These are phyloP conservation scores for Hylaeus anthracinus DNA, from an alignment of 1,140 invertebrate species.

Conservation along the genomic window DNA sequence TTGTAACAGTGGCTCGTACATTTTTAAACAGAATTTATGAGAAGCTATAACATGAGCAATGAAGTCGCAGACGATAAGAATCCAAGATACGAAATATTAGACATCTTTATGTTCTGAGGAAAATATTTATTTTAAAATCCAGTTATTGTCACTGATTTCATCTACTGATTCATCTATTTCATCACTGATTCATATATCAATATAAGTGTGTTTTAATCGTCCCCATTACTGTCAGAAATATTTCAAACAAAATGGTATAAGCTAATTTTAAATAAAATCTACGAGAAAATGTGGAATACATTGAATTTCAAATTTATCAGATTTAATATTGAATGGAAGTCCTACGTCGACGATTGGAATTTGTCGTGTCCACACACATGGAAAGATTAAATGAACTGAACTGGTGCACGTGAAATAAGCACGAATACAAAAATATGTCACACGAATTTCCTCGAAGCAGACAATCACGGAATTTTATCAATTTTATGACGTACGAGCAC, in stretches of 20 bases:
- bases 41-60: background rate
- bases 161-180: too few species aligned
- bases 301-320: background rate
- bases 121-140: too few species aligned
- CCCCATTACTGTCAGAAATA: too few species aligned
- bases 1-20: too few species aligned
- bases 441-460: background rate
- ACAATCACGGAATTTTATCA: background rate
- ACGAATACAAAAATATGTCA: background rate
- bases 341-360: background rate
- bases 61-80: too few species aligned
- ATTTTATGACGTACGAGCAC: background rate
- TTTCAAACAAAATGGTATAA: too few species aligned
- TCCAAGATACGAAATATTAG: too few species aligned
- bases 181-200: too few species aligned
- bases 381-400: background rate
- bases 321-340: background rate
- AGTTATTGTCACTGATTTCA: too few species aligned
- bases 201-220: background rate
- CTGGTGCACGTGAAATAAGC: background rate
- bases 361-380: background rate
- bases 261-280: background rate
- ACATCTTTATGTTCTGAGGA: too few species aligned
- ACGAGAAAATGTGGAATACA: background rate
- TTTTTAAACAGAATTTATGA: background rate